Evolutionary conservation across 23 tunicate species (phyloP).

Genomic region (Diplosoma virens): DNA sequence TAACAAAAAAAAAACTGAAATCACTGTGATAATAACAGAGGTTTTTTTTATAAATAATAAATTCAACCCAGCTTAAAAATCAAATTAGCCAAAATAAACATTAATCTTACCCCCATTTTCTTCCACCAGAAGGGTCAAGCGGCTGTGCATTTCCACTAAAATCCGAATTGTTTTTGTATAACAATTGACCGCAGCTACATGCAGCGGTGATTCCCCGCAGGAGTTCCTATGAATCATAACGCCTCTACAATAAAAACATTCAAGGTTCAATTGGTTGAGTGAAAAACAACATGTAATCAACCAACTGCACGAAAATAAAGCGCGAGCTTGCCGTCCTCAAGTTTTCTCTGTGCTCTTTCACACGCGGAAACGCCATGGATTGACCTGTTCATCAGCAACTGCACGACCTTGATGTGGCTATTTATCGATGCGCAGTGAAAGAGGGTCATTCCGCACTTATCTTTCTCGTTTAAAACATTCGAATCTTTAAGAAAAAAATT

Average conservation of each 20-base stretch:
- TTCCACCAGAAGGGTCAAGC: constrained; percentile 60
- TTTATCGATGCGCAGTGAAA: constrained; percentile 81
- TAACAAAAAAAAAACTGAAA: too few species aligned
- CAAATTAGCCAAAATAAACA: too few species aligned
- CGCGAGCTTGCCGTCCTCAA: too few species aligned
- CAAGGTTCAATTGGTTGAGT: too few species aligned
- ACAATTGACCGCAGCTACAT: constrained; percentile 83
- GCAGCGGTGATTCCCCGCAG: constrained; percentile 68
- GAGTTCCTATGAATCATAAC: constrained; percentile 64
- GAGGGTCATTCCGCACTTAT: constrained; percentile 77
- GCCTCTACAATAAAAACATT: constrained; percentile 78
- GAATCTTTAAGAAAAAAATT: constrained; percentile 63
- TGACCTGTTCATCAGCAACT: constrained; percentile 77
- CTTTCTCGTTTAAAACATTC: constrained; percentile 86
- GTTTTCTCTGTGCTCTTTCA: too few species aligned
- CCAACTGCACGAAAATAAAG: too few species aligned
- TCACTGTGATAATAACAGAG: too few species aligned
- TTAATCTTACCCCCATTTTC: constrained; percentile 90
- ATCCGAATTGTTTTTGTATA: constrained; percentile 68
- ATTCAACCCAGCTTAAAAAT: too few species aligned
- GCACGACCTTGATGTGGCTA: constrained; percentile 77
- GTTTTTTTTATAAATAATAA: too few species aligned
- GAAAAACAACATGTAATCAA: too few species aligned
- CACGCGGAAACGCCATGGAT: too few species aligned
- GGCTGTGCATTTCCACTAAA: constrained; percentile 58